These are phyloP conservation scores for Aphidius ervi DNA, from an alignment of 1,140 invertebrate species.

Conservation along the genomic window DNA sequence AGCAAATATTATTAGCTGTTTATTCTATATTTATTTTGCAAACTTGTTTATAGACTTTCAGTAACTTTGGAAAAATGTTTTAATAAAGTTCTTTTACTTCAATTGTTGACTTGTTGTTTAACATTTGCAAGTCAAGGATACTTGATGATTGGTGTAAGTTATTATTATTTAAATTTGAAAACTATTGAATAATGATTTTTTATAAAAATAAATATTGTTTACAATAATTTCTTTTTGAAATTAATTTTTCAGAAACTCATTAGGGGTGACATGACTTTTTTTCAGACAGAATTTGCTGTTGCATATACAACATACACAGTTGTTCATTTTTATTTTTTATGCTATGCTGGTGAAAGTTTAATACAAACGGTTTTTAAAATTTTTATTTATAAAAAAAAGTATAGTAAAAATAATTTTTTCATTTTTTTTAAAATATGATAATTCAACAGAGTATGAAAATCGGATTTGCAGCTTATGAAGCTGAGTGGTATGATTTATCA, in stretches of 20 bases:
- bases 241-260: too few relatives aligned
- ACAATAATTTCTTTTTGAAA: too few relatives aligned
- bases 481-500: conserved; percentile 43
- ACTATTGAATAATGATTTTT: too few relatives aligned
- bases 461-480: conserved; percentile 38
- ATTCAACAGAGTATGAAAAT: conserved; percentile 33
- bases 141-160: not conserved
- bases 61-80: conserved; percentile 40
- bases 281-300: too few relatives aligned
- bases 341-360: not conserved
- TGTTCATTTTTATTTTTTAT: not conserved
- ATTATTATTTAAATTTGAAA: too few relatives aligned
- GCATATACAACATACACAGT: not conserved
- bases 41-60: too few relatives aligned
- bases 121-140: conserved; percentile 29
- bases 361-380: not conserved
- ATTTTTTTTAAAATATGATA: not conserved
- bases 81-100: conserved; percentile 23
- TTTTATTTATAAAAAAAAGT: too few relatives aligned
- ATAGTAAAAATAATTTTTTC: too few relatives aligned
- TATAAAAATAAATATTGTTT: too few relatives aligned
- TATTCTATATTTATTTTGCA: conserved; percentile 25
- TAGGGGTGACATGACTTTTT: too few relatives aligned
- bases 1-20: too few relatives aligned
- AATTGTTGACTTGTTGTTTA: conserved; percentile 19